Conservation (phyloP, 37 sponge, comb jelly and placozoan species). For the Hexactinellida sp. region DNA sequence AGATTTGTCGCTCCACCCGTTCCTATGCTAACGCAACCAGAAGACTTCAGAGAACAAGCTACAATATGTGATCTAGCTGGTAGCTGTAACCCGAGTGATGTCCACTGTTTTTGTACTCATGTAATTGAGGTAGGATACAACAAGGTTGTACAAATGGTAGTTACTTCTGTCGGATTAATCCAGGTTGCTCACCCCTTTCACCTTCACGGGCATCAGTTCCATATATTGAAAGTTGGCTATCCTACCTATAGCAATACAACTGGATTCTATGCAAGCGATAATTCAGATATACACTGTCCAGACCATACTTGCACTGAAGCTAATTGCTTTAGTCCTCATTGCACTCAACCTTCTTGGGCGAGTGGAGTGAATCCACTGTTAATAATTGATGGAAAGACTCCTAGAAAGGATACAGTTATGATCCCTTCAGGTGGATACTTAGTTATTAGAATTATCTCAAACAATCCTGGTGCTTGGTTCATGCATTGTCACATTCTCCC, state of each 20-base stretch:
- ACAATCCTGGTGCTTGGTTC: constrained; percentile 89
- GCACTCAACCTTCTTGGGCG: background rate
- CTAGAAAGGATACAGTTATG: constrained; percentile 62
- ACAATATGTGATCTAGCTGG: background rate
- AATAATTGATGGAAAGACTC: background rate
- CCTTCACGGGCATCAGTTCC: constrained; percentile 48
- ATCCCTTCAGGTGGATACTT: constrained; percentile 72
- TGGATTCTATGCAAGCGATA: constrained; percentile 1
- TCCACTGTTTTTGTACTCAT: constrained; percentile 20
- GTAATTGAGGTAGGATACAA: constrained; percentile 3
- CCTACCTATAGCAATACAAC: constrained; percentile 26
- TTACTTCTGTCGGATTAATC: background rate
- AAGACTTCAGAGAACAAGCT: background rate
- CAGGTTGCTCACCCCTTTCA: constrained; percentile 44
- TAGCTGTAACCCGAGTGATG: background rate
- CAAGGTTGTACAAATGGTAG: constrained; percentile 19
- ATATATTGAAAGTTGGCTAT: constrained; percentile 47
- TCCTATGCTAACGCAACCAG: constrained; percentile 21
- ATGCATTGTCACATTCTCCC: constrained; percentile 77
- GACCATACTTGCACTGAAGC: background rate
- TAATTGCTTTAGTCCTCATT: background rate
- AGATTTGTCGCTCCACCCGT: constrained; percentile 22
- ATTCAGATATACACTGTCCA: constrained; percentile 24
- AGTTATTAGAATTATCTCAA: constrained; percentile 46
- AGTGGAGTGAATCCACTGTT: background rate